Percentiles rank a stretch among this genome's conserved stretches.
Conservation (phyloP, 1,140 invertebrate genomes). For the Penaeus chinensis region DNA sequence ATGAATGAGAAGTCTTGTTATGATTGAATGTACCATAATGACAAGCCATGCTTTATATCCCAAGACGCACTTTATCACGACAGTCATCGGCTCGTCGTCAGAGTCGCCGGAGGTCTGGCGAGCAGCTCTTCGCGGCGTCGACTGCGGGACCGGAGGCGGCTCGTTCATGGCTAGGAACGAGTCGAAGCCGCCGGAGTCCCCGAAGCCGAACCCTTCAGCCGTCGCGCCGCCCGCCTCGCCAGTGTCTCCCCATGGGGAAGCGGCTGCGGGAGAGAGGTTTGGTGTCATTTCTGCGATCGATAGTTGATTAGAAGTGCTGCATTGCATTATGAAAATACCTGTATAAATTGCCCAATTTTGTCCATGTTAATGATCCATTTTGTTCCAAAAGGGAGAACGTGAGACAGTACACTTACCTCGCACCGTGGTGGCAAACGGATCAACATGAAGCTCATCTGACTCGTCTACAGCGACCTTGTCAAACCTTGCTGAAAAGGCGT, state of each 20-base stretch:
- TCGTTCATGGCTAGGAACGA: constrained; percentile 84
- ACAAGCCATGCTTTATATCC: not conserved
- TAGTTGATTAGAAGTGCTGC: too few species aligned
- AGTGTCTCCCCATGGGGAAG: constrained; percentile 61
- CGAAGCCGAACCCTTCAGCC: constrained; percentile 65
- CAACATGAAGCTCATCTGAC: constrained; percentile 66
- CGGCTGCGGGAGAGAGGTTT: not conserved
- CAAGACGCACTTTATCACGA: constrained; percentile 79
- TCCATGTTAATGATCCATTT: too few species aligned
- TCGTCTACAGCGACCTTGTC: constrained; percentile 72
- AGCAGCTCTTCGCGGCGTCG: constrained; percentile 69
- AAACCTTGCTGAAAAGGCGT: constrained; percentile 88
- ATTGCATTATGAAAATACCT: too few species aligned
- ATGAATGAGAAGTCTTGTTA: too few species aligned
- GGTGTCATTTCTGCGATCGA: not conserved
- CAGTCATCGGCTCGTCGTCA: constrained; percentile 79
- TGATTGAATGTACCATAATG: not conserved
- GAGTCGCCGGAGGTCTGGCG: constrained; percentile 80
- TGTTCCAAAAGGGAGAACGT: too few species aligned
- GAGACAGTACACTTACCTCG: constrained; percentile 50
- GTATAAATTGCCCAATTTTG: too few species aligned
- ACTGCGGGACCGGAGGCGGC: constrained; percentile 74
- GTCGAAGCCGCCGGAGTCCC: constrained; percentile 80
- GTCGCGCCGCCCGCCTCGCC: constrained; percentile 71
- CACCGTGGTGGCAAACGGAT: constrained; percentile 66